A percentile compares a stretch with the other conserved stretches of the same genome.
These are phyloP conservation scores for Euzetes globulus DNA, from an alignment of 2,888 invertebrate species.

Conservation along the genomic window DNA sequence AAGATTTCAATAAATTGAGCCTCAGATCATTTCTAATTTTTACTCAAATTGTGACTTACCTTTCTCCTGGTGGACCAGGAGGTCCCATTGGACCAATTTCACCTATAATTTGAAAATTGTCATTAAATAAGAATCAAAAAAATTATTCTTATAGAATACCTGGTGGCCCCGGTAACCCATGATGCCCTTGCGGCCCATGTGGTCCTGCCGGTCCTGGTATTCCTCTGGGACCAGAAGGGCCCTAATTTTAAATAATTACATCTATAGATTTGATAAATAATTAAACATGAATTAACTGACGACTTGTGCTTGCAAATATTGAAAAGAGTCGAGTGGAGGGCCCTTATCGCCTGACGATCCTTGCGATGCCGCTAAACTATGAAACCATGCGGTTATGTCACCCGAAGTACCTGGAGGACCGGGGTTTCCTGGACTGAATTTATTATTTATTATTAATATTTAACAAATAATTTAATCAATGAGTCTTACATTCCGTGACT, in stretches of 20 bases:
- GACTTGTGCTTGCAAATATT: constrained; percentile 69
- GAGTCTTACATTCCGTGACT: constrained; percentile 48
- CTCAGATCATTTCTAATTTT: too few species aligned
- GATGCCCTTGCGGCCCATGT: constrained; percentile 63
- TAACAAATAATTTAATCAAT: too few species aligned
- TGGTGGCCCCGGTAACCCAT: constrained; percentile 34
- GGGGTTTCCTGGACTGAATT: constrained; percentile 42
- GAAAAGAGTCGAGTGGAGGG: constrained; percentile 62
- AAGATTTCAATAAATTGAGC: background rate
- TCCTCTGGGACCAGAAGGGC: constrained; percentile 61
- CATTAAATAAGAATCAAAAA: background rate
- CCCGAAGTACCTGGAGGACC: constrained; percentile 66
- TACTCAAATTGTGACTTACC: background rate
- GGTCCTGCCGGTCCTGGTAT: constrained; percentile 61
- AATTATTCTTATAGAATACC: background rate
- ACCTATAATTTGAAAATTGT: constrained; percentile 31
- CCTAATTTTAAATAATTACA: constrained; percentile 45
- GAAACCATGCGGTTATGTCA: constrained; percentile 64
- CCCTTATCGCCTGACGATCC: constrained; percentile 62
- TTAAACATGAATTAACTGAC: constrained; percentile 38
- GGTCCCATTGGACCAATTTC: constrained; percentile 40
- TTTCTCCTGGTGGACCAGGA: constrained; percentile 48
- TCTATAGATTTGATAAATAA: background rate
- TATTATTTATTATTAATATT: background rate
- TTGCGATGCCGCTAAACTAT: constrained; percentile 63